Evolutionary conservation across 2,888 invertebrate species (phyloP), one percentile per base, ranked within the genome.

Genomic region (Xanthorhoe spadicearia): DNA sequence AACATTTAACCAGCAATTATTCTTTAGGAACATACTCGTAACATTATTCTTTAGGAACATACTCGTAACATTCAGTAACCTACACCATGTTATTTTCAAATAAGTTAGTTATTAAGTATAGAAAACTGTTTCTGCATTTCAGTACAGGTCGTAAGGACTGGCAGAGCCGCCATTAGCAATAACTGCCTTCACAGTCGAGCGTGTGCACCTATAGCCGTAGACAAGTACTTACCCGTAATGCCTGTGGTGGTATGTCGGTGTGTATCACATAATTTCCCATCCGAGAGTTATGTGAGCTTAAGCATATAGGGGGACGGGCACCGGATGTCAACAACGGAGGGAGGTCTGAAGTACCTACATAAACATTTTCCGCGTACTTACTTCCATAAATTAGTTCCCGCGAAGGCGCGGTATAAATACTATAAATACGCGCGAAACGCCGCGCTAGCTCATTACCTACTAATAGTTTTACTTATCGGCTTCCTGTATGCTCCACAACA

Each of bases 321-420:
- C 88, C 92, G 91, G 90, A 92, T 89, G 90, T 90, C 91, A 89
- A 83, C 88, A 81, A 77, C 78, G 80, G 83, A 82, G 84, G 82
- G 84, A 80, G 85, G 83, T 79, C 82, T 75, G 75, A 74, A 81
- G 82, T 83, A 82, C 82, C 80, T 86, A 89, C 88, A 91, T 92
- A 92, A 92, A 93, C 90, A 90, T 90, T 92, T 93, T 92, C 92
- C 88, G 89, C 87, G 92, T 92, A 93, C 92, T 91, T 90, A 88
- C 88, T 87, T 89, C 89, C 92, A 92, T 92, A 93, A 93, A 92
- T 92, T 91, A 90, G 89, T 91, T 93, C 88, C 83, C 83, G 91
- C 82, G 88, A 92, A 92, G 86, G 86, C 88, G 88, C 83, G 87
- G 86, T 91, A 91, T 92, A 89, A 92, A 92, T 92, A 92, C 86